phyloP scores from a whole-genome alignment of 2,888 invertebrate species.

The Abrostola triplasia region DNA sequence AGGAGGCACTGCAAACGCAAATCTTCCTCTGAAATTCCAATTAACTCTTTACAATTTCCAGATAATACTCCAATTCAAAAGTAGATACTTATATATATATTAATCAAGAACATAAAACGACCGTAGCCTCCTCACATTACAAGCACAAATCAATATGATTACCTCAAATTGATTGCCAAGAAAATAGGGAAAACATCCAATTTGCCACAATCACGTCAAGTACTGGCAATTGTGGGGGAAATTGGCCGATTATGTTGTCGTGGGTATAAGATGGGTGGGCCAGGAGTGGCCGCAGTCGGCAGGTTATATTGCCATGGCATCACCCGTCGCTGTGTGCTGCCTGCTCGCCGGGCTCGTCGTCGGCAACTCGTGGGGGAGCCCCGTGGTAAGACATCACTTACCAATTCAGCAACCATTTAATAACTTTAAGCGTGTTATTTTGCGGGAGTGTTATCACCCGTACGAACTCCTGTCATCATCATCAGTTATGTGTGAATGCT shows the following conservation, averaged over 20 bases:
- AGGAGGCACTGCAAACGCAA: no score
- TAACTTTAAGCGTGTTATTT: neutral
- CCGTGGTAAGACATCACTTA: conserved; percentile 49
- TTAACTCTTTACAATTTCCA: no score
- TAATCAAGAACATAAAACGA: conserved; percentile 14
- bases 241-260: conserved; percentile 33
- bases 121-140: conserved; percentile 9
- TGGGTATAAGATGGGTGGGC: conserved; percentile 36
- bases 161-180: conserved; percentile 10
- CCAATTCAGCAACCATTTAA: no score
- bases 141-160: conserved; percentile 32
- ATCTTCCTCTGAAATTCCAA: no score
- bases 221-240: conserved; percentile 20
- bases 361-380: conserved; percentile 31
- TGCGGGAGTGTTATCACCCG: neutral
- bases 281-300: neutral
- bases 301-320: conserved; percentile 29
- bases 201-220: conserved; percentile 31
- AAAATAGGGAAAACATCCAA: conserved; percentile 30
- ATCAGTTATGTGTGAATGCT: no score
- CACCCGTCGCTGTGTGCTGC: conserved; percentile 35
- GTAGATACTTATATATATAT: conserved; percentile 7
- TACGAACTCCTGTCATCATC: no score
- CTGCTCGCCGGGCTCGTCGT: conserved; percentile 48
- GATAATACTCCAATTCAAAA: no score